Conservation (phyloP, 2,888 invertebrate species). For the Nyleta sp. region DNA sequence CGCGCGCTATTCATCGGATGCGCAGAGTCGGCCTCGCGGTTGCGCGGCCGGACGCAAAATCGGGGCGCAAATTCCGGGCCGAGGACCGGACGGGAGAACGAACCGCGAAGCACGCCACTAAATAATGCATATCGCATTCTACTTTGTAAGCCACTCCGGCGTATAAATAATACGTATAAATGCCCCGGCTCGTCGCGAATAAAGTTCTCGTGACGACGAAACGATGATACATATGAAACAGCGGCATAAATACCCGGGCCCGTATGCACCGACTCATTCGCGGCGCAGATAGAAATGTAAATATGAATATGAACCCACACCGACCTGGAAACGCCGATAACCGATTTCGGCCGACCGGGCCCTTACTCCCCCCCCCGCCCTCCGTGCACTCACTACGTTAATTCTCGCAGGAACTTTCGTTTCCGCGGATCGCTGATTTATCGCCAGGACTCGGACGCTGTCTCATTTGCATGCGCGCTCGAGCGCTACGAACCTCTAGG, state of each 20-base stretch:
- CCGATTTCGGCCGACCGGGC: too few species aligned
- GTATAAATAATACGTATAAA: conserved; percentile 66
- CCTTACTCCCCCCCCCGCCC: too few species aligned
- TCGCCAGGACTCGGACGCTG: conserved; percentile 74
- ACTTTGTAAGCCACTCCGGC: conserved; percentile 30
- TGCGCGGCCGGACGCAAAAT: too few species aligned
- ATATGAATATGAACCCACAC: conserved; percentile 33
- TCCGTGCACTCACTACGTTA: too few species aligned
- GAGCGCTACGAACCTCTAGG: conserved; percentile 50
- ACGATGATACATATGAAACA: conserved; percentile 66
- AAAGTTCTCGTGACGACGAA: conserved; percentile 64
- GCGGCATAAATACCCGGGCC: conserved; percentile 49
- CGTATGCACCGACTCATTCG: conserved; percentile 28
- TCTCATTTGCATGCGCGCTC: conserved; percentile 70
- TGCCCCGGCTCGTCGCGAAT: conserved; percentile 39
- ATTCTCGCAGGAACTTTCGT: too few species aligned
- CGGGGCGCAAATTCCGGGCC: too few species aligned
- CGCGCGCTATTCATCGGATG: conserved; percentile 47
- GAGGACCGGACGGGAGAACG: not conserved
- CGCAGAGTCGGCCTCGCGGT: conserved; percentile 1
- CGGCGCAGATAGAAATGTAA: conserved; percentile 51
- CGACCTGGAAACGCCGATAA: too few species aligned
- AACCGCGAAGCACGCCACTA: conserved; percentile 35
- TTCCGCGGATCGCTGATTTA: conserved; percentile 67
- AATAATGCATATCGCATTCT: conserved; percentile 62